Percentiles rank a stretch among this genome's conserved stretches.
Evolutionary conservation across 92 coral and sea anemone species (phyloP).

Genomic region (Hydrozoanthus gracilis): DNA sequence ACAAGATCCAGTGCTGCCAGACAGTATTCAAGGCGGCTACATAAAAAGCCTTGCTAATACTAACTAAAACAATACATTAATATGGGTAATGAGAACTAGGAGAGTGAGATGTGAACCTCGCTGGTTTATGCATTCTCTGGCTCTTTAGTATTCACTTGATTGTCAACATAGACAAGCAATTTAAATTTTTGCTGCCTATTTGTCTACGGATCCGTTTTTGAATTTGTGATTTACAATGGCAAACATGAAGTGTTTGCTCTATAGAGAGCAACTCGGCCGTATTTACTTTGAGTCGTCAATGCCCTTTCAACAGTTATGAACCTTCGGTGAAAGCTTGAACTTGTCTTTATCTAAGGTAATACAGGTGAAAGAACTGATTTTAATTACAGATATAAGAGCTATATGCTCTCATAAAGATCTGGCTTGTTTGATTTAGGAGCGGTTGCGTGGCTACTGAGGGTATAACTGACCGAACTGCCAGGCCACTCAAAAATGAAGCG

Average conservation of each 20-base stretch:
- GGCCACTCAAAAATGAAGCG: slow-evolving; percentile 2
- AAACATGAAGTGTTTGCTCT: slow-evolving; percentile 19
- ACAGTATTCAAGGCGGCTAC: slow-evolving; percentile 12
- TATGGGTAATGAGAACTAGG: neutral
- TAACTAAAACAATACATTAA: slow-evolving; percentile 14
- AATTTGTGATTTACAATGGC: slow-evolving; percentile 16
- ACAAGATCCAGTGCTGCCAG: slow-evolving; percentile 13
- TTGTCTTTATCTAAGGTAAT: neutral
- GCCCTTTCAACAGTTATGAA: slow-evolving; percentile 2
- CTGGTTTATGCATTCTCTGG: slow-evolving; percentile 14
- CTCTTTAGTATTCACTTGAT: slow-evolving; percentile 31
- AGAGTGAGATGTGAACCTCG: neutral
- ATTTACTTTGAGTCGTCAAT: slow-evolving; percentile 11
- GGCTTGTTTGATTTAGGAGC: neutral
- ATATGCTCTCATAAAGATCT: neutral
- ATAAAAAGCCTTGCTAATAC: slow-evolving; percentile 17
- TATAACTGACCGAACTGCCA: neutral
- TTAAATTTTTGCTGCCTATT: slow-evolving; percentile 13
- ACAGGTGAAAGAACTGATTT: neutral
- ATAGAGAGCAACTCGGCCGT: slow-evolving; percentile 8
- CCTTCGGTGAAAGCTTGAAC: neutral
- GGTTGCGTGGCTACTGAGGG: neutral
- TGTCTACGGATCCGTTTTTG: slow-evolving; percentile 29
- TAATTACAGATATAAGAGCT: neutral
- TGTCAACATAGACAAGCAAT: slow-evolving; percentile 32